These are phyloP conservation scores for Sicus ferrugineus DNA, from an alignment of 2,888 invertebrate genomes.

Conservation along the genomic window DNA sequence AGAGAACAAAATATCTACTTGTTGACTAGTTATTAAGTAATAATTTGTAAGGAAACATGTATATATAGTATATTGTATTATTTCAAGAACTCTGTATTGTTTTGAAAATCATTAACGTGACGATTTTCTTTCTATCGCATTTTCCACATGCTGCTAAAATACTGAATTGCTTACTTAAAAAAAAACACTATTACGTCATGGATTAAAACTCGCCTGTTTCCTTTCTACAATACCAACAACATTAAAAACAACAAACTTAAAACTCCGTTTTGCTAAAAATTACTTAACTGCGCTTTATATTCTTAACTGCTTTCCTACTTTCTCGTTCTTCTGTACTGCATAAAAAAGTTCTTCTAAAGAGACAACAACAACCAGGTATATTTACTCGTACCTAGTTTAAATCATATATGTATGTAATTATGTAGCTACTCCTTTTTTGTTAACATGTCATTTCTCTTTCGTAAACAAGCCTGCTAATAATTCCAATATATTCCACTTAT, in stretches of 20 bases:
- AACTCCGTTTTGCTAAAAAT: constrained; percentile 5
- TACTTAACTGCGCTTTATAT: background rate
- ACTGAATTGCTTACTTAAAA: constrained; percentile 10
- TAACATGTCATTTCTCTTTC: background rate
- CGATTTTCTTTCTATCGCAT: constrained; percentile 35
- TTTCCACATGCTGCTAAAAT: constrained; percentile 45
- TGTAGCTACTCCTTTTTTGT: background rate
- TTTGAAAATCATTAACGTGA: too few relatives aligned
- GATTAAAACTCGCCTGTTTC: constrained; percentile 9
- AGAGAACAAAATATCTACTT: too few relatives aligned
- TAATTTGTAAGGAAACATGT: background rate
- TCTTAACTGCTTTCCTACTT: constrained; percentile 19
- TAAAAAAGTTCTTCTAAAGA: constrained; percentile 62
- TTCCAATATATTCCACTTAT: too few relatives aligned
- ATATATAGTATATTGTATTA: background rate
- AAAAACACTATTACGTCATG: constrained; percentile 25
- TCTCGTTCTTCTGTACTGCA: constrained; percentile 19
- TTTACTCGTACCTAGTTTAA: too few relatives aligned
- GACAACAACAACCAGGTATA: constrained; percentile 64
- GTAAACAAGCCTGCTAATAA: too few relatives aligned
- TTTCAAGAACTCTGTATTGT: too few relatives aligned
- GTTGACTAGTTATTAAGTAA: background rate
- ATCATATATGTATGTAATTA: background rate
- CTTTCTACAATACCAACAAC: constrained; percentile 9
- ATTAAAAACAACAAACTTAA: constrained; percentile 12